Evolutionary conservation across 2,113 vertebrate genomes (phyloP), one percentile per base, ranked within the genome.

Genomic region (Cheirogaleus medius): DNA sequence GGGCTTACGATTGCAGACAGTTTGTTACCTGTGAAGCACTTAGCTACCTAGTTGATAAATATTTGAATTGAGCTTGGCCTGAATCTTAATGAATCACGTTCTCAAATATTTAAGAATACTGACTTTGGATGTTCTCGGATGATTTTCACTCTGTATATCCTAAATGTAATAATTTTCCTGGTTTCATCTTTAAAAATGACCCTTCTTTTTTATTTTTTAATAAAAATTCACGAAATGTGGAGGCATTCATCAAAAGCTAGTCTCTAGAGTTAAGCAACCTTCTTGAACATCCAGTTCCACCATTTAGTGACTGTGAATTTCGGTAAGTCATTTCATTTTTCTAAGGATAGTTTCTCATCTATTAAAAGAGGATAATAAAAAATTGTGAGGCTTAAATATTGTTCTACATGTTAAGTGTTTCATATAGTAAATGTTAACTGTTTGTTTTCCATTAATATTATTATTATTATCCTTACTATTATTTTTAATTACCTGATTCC

Each of bases 91-190:
- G 49, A 1, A 87, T 42, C 52, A 32, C 76, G 32, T 93, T 89
- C 54, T 91, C 42, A 56, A 63, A 88, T 44, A 68, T 66, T 96
- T 87, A 78, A 64, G 27, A 94, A 39, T 47, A 89, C 32, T 96
- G 39, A 54, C 83, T 89, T 89, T 74, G 49, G 27, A 83, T 85
- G 12, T 68, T 91, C 29, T 93, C 64, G 27, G 49, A 69, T 64
- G 32, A 93, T 86, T 89, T 89, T 86, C 3, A 66, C 25, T 86
- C 44, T 14, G 6, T 37, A 54, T 1, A 18, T 85, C 69, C 44
- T 60, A 60, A 80, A 94, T 54, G 44, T 52, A 82, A 60, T 54
- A 58, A 74, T 73, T 1, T 90, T 87, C 4, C 25, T 76, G 47
- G n/a, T 32, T 87, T 78, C 12, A 66, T 6, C 87, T 82, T 63